Percentiles rank a stretch among this genome's conserved stretches.
Conservation (phyloP, 2,113 vertebrate genomes). For the Camelus bactrianus region DNA sequence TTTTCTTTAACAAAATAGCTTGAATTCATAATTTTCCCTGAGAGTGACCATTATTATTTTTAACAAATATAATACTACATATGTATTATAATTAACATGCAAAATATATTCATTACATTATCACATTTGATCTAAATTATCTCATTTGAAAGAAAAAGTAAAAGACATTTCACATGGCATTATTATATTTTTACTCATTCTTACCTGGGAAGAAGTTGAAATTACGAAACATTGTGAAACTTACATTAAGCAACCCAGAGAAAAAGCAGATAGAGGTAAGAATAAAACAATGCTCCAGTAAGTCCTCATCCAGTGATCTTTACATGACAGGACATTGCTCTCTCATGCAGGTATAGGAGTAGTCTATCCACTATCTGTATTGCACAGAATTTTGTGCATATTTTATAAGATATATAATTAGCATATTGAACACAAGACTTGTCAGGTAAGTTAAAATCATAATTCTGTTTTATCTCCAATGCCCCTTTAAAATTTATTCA, state of each 20-base stretch:
- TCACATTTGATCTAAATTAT: background rate
- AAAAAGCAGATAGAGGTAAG: background rate
- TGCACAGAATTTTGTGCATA: background rate
- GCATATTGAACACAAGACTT: background rate
- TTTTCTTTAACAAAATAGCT: background rate
- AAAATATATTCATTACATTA: background rate
- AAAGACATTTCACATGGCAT: background rate
- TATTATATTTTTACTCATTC: constrained; percentile 4
- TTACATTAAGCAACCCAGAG: background rate
- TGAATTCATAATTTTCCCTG: background rate
- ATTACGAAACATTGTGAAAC: background rate
- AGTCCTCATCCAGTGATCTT: background rate
- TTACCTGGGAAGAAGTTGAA: background rate
- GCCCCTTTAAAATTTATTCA: background rate
- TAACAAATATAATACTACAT: background rate
- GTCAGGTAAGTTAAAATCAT: background rate
- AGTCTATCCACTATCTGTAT: background rate
- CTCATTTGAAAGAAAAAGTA: background rate
- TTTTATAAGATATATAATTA: background rate
- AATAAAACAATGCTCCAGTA: background rate
- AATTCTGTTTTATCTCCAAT: background rate
- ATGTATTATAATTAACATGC: background rate
- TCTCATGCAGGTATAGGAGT: background rate
- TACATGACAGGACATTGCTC: background rate
- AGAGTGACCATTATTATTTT: background rate